Base-by-base conservation (phyloP, 2,113 vertebrate genomes). In the Brachyhypopomus gauderio region DNA sequence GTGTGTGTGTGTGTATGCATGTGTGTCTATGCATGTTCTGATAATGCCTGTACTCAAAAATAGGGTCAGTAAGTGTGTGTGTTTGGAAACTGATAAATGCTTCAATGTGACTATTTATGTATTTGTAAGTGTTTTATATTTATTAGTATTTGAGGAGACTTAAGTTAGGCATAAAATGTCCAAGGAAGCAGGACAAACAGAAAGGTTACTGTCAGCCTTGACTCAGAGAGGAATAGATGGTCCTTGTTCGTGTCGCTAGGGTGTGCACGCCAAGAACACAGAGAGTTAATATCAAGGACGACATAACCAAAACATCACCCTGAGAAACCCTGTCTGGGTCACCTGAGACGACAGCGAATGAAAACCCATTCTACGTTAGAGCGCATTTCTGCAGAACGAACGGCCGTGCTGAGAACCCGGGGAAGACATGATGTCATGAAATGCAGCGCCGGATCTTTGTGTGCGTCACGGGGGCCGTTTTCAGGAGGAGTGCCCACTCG, bases 121-220 rank as follows among this genome's bases (percentile, higher is more conserved):
- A 52, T 52, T 52, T 52, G 12, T 48, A 48, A 48, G 45, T 48
- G 45, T 48, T n/a, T n/a, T n/a, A n/a, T n/a, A n/a, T n/a, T 41
- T 41, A 3, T 41, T 4, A 41, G 45, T 38, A 58, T 59, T 48
- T 72, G 36, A 27, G 67, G 20, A 79, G 71, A 30, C 77, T 59
- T 52, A 72, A 59, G 60, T 45, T 27, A 36, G 27, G 76, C 64
- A 64, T 52, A 70, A 38, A 72, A 19, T 3, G 56, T 38, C 60
- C 67, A 79, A 71, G 48, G 64, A 17, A 67, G 17, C n/a, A 58
- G 23, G 25, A 27, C 20, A 52, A 30, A 59, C 1, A 14, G 38
- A 19, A 52, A 45, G 36, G 64, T 59, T 69, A 78, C 48, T 34
- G 48, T 69, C 41, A 77, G 45, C 60, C 59, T 77, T 77, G 75